Conservation (phyloP, 2,113 vertebrate species). For the Hypocryptadius cinnamomeus region DNA sequence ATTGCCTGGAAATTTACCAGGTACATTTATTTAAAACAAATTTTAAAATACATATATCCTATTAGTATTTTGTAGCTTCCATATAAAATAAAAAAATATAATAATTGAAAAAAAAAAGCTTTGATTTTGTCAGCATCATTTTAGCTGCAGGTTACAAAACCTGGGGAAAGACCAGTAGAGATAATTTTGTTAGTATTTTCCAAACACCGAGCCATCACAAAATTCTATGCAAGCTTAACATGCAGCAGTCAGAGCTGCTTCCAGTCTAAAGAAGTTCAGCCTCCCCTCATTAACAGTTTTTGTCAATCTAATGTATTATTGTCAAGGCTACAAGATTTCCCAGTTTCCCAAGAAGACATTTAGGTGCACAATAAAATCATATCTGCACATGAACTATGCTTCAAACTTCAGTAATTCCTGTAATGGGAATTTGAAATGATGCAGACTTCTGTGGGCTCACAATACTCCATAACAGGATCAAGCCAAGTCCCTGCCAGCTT, state of each 20-base stretch:
- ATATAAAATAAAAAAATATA: neutral
- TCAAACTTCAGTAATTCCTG: neutral
- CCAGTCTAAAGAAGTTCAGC: neutral
- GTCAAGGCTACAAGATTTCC: neutral
- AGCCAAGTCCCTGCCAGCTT: neutral
- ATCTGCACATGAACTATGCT: neutral
- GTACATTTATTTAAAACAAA: neutral
- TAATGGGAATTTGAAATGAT: neutral
- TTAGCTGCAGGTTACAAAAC: neutral
- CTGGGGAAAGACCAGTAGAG: neutral
- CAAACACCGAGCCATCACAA: neutral
- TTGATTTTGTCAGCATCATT: neutral
- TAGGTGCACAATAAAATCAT: neutral
- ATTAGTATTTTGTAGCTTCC: neutral
- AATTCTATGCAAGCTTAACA: neutral
- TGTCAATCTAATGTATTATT: neutral
- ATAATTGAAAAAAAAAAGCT: neutral
- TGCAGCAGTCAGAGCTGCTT: neutral
- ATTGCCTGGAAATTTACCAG: neutral
- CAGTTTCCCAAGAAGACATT: neutral
- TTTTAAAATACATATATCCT: neutral
- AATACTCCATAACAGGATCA: neutral
- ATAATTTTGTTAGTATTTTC: neutral
- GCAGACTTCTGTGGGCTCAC: neutral
- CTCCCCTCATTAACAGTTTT: neutral